A percentile compares a stretch with the other conserved stretches of the same genome.
These are phyloP conservation scores for Loripinus fragilis DNA, from an alignment of 2,888 invertebrate genomes.

Conservation along the genomic window DNA sequence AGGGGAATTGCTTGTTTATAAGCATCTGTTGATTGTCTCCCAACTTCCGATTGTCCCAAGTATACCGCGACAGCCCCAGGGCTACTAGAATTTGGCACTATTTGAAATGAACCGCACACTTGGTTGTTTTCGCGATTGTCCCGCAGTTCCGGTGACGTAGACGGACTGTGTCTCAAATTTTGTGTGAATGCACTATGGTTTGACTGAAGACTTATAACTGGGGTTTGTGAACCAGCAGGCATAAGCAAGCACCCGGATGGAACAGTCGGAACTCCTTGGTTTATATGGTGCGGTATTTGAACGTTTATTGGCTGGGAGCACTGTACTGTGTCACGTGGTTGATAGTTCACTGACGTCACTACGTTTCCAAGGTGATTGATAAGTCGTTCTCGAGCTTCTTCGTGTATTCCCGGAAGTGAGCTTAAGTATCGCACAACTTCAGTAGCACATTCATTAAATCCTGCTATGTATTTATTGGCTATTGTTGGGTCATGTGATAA, in stretches of 20 bases:
- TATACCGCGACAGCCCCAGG: constrained; percentile 49
- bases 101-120: constrained; percentile 65
- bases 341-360: constrained; percentile 56
- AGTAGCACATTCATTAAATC: constrained; percentile 80
- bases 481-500: constrained; percentile 69
- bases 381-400: constrained; percentile 72
- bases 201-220: constrained; percentile 48
- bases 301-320: constrained; percentile 67
- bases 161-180: constrained; percentile 18
- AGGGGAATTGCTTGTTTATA: constrained; percentile 26
- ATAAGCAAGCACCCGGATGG: constrained; percentile 55
- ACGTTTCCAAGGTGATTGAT: constrained; percentile 76
- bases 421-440: constrained; percentile 79
- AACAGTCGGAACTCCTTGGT: constrained; percentile 35
- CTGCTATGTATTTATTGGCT: constrained; percentile 74
- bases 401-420: constrained; percentile 71
- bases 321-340: constrained; percentile 20
- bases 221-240: constrained; percentile 54
- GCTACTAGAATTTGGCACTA: constrained; percentile 55
- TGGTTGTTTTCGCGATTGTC: constrained; percentile 37
- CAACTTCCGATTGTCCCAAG: constrained; percentile 49
- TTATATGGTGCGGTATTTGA: constrained; percentile 62
- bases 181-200: constrained; percentile 16
- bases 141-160: constrained; percentile 26
- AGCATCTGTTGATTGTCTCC: constrained; percentile 8